A percentile compares a stretch with the other conserved stretches of the same genome.
phyloP scores from a whole-genome alignment of 2,113 vertebrate genomes.

The Rhombomys opimus region DNA sequence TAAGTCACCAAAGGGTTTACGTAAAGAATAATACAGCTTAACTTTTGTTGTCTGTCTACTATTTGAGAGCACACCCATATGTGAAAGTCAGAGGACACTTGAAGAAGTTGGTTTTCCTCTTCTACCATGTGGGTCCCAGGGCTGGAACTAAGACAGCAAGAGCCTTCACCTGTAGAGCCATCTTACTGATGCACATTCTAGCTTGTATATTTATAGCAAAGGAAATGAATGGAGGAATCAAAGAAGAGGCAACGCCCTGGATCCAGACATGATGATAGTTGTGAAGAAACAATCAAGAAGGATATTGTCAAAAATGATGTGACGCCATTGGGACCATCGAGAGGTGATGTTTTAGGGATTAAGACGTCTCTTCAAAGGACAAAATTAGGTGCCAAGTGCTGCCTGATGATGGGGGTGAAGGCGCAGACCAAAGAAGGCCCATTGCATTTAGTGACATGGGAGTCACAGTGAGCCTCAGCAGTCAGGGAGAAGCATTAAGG shows the following conservation, averaged over 20 bases:
- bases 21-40: neutral
- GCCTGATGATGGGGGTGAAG: neutral
- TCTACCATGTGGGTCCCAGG: neutral
- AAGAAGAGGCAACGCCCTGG: neutral
- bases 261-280: neutral
- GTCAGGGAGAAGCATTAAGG: neutral
- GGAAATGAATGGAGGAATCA: neutral
- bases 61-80: neutral
- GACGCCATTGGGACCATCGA: neutral
- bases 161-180: neutral
- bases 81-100: neutral
- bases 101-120: neutral
- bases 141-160: neutral
- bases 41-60: neutral
- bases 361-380: neutral
- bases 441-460: neutral
- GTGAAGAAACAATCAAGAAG: neutral
- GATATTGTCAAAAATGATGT: neutral
- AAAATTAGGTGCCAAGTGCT: neutral
- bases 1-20: neutral
- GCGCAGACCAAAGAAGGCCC: neutral
- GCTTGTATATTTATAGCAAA: conserved; percentile 2
- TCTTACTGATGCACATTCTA: neutral
- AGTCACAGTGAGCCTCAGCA: neutral
- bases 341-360: neutral